Evolutionary conservation across 1,140 invertebrate genomes (phyloP), one percentile per base, ranked within the genome.

Genomic region (Diorhabda elongata): DNA sequence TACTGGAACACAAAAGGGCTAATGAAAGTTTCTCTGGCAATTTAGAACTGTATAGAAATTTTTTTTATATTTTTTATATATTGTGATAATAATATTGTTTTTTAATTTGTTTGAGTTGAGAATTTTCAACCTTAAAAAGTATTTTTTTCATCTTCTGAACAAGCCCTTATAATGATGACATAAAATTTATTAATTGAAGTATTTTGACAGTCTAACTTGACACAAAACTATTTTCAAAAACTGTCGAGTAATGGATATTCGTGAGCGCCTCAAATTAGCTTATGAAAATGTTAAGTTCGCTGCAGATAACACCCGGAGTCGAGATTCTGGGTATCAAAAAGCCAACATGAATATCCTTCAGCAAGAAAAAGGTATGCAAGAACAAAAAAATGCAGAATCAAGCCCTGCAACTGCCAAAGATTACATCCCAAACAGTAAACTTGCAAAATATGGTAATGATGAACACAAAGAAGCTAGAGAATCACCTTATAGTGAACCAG

Each of bases 391-490:
- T 47, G 9, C 60, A 60, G 65, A 47, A 47, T 58, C 60, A 42
- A 67, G 65, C 57, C 65, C 65, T 59, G 61, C 57, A 52, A 78
- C 75, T 41, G 80, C 80, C 42, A 67, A 67, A 58, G 78, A 80
- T 67, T 73, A 69, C 44, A 81, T 81, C 66, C 78, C 78, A 1
- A 62, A 74, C 5, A 80, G 78, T 71, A 72, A 72, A 72, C 73
- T 81, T 52, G 76, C 78, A 8, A 67, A 73, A 52, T 79, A 80
- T 71, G 69, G 71, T 2, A 75, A 75, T 60, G 79, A 76, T 59
- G 70, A 77, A 44, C 79, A 81, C 64, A 72, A 78, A 58, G 76
- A 80, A 61, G 71, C 74, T 4, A 70, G 78, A 43, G 78, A 81
- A 70, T 64, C 75, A 52, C 75, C 71, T 5, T 80, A 81, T 59